A percentile compares a stretch with the other conserved stretches of the same genome.
These are phyloP conservation scores for Probaryconus sp. DNA, from an alignment of 1,140 invertebrate species.

Conservation along the genomic window DNA sequence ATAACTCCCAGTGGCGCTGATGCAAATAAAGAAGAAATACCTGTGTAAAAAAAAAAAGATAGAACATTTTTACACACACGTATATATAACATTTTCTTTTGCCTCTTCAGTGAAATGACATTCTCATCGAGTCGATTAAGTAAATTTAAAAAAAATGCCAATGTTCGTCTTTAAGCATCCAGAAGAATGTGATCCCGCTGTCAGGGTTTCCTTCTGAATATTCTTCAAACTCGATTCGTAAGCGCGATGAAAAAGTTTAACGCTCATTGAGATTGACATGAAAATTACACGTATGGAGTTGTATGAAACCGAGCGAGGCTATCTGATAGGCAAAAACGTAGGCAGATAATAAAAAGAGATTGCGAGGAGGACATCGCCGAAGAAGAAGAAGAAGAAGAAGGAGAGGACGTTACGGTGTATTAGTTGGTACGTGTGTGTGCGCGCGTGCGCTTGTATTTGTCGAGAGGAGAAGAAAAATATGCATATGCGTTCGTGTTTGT, in stretches of 20 bases:
- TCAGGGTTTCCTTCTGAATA: conserved; percentile 38
- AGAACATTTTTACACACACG: no score
- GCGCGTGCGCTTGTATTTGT: not conserved
- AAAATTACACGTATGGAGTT: conserved; percentile 45
- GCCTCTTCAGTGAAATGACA: conserved; percentile 45
- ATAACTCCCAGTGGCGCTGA: conserved; percentile 49
- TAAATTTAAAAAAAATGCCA: conserved; percentile 18
- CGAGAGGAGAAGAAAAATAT: conserved; percentile 46
- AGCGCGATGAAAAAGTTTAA: conserved; percentile 40
- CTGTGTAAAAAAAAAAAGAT: conserved; percentile 18
- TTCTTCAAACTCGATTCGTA: conserved; percentile 41
- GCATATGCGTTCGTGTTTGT: conserved; percentile 34
- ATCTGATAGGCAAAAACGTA: conserved; percentile 33
- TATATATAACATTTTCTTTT: conserved; percentile 39
- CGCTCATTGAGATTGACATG: conserved; percentile 52
- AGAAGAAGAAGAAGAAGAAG: conserved; percentile 1
- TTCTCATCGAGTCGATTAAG: conserved; percentile 57
- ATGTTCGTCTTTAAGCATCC: not conserved
- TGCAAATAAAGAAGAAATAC: conserved; percentile 44
- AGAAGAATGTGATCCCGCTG: conserved; percentile 39
- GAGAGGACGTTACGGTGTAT: conserved; percentile 3
- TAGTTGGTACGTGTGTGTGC: not conserved
- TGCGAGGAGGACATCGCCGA: conserved; percentile 24
- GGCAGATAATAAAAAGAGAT: conserved; percentile 28
- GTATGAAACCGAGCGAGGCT: conserved; percentile 18